Evolutionary conservation across 2,888 invertebrate species (phyloP).

Genomic region (Mythimna ferrago): DNA sequence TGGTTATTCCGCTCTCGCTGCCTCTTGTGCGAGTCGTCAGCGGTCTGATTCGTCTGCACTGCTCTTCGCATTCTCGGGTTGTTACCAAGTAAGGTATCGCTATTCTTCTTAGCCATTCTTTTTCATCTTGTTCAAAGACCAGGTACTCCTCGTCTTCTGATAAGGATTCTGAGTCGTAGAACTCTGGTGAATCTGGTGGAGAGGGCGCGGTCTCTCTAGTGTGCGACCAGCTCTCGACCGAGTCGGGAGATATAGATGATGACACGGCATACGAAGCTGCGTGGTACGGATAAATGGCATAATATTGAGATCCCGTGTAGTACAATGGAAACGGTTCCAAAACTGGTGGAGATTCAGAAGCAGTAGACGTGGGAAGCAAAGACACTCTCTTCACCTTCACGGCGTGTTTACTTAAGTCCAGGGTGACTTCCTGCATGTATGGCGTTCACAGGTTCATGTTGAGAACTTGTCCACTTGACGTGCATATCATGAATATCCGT

Average conservation of each 20-base stretch:
- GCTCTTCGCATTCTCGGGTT: constrained; percentile 93
- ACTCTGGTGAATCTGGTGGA: constrained; percentile 81
- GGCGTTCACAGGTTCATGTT: constrained; percentile 85
- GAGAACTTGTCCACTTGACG: constrained; percentile 54
- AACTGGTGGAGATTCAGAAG: constrained; percentile 47
- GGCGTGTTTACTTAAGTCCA: constrained; percentile 77
- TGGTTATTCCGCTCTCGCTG: constrained; percentile 97
- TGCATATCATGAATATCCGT: background rate
- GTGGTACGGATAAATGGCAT: constrained; percentile 65
- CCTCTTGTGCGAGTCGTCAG: constrained; percentile 96
- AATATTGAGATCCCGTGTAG: constrained; percentile 60
- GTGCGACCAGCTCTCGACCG: constrained; percentile 70
- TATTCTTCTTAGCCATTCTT: constrained; percentile 92
- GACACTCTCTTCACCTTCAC: constrained; percentile 70
- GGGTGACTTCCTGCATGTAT: constrained; percentile 79
- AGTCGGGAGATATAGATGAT: constrained; percentile 72
- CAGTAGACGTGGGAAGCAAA: constrained; percentile 60
- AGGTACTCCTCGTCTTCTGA: constrained; percentile 91
- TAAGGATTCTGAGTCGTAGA: constrained; percentile 69
- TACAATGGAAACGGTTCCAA: constrained; percentile 51
- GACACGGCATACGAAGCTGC: constrained; percentile 68
- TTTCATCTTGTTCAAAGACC: constrained; percentile 92
- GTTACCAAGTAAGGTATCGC: constrained; percentile 86
- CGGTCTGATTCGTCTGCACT: constrained; percentile 74
- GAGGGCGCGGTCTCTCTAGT: constrained; percentile 72